Evolutionary conservation across 2,797 vertebrate species (phyloP).

Genomic region (Darevskia nairensis): DNA sequence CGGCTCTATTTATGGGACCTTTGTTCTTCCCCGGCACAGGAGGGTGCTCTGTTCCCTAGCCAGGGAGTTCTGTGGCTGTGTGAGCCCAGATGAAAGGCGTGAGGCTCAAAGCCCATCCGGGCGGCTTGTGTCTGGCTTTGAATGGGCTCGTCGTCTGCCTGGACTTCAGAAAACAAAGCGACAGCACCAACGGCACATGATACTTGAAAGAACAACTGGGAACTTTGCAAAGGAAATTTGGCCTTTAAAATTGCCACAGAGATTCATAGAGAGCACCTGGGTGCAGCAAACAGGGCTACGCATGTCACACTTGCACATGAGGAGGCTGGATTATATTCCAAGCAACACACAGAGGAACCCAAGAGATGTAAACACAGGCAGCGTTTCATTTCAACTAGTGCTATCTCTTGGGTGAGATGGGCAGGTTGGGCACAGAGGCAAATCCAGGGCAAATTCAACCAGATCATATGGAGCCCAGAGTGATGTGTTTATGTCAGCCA

Average conservation of each 20-base stretch:
- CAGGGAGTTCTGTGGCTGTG: slow-evolving; percentile 37
- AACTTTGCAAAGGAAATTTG: slow-evolving; percentile 22
- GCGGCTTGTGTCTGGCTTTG: slow-evolving; percentile 59
- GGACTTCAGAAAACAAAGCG: slow-evolving; percentile 38
- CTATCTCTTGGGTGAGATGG: not conserved
- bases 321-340: not conserved
- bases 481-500: not conserved
- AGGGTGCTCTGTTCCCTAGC: slow-evolving; percentile 33
- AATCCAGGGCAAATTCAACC: not conserved
- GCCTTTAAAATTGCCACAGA: slow-evolving; percentile 21
- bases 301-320: not conserved
- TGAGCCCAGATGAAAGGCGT: slow-evolving; percentile 44
- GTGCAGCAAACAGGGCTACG: not conserved
- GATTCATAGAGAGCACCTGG: not conserved
- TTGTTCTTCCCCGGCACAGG: slow-evolving; percentile 45
- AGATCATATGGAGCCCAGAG: not conserved
- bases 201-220: slow-evolving; percentile 13
- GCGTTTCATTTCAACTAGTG: not conserved
- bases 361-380: not conserved
- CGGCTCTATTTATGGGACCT: slow-evolving; percentile 30
- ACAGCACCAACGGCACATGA: slow-evolving; percentile 25
- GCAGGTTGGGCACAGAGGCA: too few relatives aligned
- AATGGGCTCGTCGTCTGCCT: slow-evolving; percentile 64
- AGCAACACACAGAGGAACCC: too few relatives aligned
- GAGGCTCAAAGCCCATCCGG: slow-evolving; percentile 50